A percentile compares a stretch with the other conserved stretches of the same genome.
These are phyloP conservation scores for Phaethornis superciliosus DNA, from an alignment of 2,113 vertebrate species.

Conservation along the genomic window DNA sequence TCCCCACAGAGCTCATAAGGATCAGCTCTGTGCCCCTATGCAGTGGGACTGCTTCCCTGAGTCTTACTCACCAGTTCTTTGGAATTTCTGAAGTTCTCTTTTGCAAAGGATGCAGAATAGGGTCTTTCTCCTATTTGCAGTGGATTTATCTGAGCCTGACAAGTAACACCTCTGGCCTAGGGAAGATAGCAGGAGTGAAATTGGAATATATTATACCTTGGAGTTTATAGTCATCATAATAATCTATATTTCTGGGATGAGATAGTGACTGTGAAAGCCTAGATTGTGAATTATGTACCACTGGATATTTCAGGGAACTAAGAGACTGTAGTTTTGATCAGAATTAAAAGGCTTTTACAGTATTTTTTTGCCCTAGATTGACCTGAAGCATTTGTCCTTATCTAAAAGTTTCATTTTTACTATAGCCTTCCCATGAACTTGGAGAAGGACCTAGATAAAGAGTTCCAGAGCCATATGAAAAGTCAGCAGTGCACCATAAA, in stretches of 20 bases:
- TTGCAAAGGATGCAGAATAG: conserved; percentile 75
- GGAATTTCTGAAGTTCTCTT: conserved; percentile 78
- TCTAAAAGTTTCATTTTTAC: not conserved
- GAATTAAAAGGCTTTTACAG: not conserved
- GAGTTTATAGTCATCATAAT: not conserved
- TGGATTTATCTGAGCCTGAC: conserved; percentile 80
- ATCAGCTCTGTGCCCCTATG: not conserved
- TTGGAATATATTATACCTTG: not conserved
- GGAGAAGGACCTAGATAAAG: not conserved
- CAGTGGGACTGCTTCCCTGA: not conserved
- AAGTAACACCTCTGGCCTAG: conserved; percentile 82
- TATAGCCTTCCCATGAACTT: not conserved
- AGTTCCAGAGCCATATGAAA: not conserved
- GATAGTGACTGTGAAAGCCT: not conserved
- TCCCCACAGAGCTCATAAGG: not conserved
- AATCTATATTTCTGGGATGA: not conserved
- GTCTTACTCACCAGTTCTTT: conserved; percentile 81
- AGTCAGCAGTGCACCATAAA: not conserved
- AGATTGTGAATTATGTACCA: not conserved
- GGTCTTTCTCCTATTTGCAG: conserved; percentile 76
- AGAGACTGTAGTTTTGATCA: not conserved
- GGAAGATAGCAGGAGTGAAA: not conserved
- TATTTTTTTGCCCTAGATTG: not conserved
- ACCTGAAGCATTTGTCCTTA: not conserved
- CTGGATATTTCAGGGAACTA: not conserved